Evolutionary conservation across 1,140 invertebrate species (phyloP).

Genomic region (Diorhabda carinulata): DNA sequence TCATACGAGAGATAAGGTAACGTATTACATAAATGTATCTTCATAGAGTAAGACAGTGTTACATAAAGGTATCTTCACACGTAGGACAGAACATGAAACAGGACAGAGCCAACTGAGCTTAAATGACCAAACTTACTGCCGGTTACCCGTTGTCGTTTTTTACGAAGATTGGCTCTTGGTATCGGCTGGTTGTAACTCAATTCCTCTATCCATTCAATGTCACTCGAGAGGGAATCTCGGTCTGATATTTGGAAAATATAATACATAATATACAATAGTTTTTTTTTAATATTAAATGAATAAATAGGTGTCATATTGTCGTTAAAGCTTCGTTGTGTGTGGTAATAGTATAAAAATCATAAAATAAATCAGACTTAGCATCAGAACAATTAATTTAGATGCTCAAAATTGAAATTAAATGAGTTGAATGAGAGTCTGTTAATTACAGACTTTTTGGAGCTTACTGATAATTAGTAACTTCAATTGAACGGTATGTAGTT

Average conservation of each 20-base stretch:
- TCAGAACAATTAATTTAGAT: too few relatives aligned
- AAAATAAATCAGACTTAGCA: not conserved
- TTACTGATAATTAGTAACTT: too few relatives aligned
- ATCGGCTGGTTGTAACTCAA: constrained; percentile 12
- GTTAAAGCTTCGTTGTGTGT: not conserved
- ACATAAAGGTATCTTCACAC: not conserved
- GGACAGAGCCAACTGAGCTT: constrained; percentile 16
- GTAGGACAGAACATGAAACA: constrained; percentile 10
- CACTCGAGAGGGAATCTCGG: constrained; percentile 16
- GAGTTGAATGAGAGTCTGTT: too few relatives aligned
- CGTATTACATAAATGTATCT: constrained; percentile 14
- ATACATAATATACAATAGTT: not conserved
- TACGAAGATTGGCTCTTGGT: constrained; percentile 39
- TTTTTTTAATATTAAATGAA: not conserved
- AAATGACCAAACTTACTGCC: constrained; percentile 51
- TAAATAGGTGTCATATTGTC: not conserved
- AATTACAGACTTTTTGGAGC: too few relatives aligned
- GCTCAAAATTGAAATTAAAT: too few relatives aligned
- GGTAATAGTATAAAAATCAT: not conserved
- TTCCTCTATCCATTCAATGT: constrained; percentile 26
- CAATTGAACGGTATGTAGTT: too few relatives aligned
- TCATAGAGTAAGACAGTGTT: constrained; percentile 8
- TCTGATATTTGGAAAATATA: not conserved
- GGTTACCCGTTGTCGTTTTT: constrained; percentile 48
- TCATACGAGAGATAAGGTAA: constrained; percentile 7